A percentile compares a stretch with the other conserved stretches of the same genome.
Evolutionary conservation across 1,140 invertebrate species (phyloP).

Genomic region (Mamestra configurata): DNA sequence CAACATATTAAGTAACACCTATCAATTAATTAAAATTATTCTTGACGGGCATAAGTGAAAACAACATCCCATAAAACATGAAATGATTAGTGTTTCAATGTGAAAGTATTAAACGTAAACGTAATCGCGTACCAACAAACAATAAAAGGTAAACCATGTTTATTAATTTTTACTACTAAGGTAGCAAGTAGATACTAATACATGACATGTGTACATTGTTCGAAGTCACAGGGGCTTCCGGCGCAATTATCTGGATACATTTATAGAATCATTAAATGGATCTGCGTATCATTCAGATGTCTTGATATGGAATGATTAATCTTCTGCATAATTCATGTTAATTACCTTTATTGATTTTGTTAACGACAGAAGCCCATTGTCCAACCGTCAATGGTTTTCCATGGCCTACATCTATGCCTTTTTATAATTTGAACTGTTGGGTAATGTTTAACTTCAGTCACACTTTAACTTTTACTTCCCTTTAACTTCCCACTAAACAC

Average conservation of each 20-base stretch:
- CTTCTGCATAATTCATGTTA: slow-evolving; percentile 9
- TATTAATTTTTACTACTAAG: background rate
- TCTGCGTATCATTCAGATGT: slow-evolving; percentile 31
- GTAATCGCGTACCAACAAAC: background rate
- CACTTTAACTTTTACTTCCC: background rate
- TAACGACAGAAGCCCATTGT: background rate
- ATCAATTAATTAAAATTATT: background rate
- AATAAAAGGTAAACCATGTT: background rate
- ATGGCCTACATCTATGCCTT: background rate
- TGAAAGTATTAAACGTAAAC: background rate
- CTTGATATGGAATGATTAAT: slow-evolving; percentile 27
- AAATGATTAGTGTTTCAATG: too few relatives aligned
- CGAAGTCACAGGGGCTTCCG: slow-evolving; percentile 11
- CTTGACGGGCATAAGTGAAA: too few relatives aligned
- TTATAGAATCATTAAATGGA: slow-evolving; percentile 36
- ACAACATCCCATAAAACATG: too few relatives aligned
- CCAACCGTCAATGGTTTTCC: background rate
- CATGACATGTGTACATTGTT: slow-evolving; percentile 20
- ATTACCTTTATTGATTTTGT: slow-evolving; percentile 7
- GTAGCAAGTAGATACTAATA: slow-evolving; percentile 20
- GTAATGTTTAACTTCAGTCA: background rate
- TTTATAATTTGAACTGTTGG: too few relatives aligned
- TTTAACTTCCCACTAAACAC: too few relatives aligned
- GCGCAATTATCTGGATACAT: slow-evolving; percentile 36
- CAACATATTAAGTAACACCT: background rate